Conservation (phyloP, 2,113 vertebrate genomes). For the Microtus ochrogaster region DNA sequence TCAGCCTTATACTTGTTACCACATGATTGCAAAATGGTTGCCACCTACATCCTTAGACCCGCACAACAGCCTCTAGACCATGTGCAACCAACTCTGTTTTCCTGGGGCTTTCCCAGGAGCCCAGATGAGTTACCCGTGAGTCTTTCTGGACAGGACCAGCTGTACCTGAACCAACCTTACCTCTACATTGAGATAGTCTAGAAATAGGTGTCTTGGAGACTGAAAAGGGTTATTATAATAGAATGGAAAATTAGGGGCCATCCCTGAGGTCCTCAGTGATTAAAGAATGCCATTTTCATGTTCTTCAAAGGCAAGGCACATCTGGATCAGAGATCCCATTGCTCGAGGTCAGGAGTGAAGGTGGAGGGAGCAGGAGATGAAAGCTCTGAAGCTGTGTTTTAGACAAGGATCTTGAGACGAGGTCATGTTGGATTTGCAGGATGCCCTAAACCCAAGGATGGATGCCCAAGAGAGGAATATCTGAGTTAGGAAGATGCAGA, state of each 20-base stretch:
- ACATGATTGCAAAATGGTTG: neutral
- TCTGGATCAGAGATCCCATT: rapidly evolving
- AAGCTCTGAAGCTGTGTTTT: neutral
- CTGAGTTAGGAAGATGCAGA: neutral
- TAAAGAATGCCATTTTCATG: neutral
- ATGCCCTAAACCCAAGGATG: neutral
- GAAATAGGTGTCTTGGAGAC: neutral
- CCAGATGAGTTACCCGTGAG: neutral
- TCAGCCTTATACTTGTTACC: neutral
- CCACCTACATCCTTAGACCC: rapidly evolving
- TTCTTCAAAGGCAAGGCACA: neutral
- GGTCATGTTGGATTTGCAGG: neutral
- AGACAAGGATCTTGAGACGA: neutral
- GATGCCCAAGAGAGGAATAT: neutral
- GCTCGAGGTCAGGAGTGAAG: neutral
- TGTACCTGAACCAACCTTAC: neutral
- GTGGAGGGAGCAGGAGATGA: neutral
- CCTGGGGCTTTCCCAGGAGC: neutral
- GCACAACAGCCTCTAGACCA: neutral
- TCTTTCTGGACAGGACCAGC: neutral
- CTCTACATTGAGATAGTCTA: neutral
- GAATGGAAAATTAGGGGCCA: too few relatives aligned
- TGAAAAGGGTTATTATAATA: neutral
- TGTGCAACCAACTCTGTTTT: neutral
- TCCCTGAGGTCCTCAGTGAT: neutral